A percentile compares a stretch with the other conserved stretches of the same genome.
Evolutionary conservation across 2,113 vertebrate species (phyloP).

Genomic region (Hippopotamus amphibius): DNA sequence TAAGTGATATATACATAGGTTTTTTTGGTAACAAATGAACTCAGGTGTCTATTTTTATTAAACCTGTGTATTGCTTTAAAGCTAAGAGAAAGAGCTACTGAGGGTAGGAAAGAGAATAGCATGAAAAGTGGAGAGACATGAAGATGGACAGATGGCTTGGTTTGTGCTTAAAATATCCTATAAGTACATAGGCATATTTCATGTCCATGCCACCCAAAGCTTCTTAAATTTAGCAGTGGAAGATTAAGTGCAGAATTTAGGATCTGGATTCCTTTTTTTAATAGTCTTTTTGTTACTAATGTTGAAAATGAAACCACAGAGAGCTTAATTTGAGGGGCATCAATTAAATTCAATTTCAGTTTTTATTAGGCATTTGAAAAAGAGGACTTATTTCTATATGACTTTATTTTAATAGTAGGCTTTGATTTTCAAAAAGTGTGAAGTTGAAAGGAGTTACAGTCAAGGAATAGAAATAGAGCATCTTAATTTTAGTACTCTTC

Average conservation of each 20-base stretch:
- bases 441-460: conserved; percentile 52
- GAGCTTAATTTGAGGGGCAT: conserved; percentile 25
- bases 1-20: not conserved
- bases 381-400: conserved; percentile 12
- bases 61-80: conserved; percentile 45
- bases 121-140: not conserved
- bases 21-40: not conserved
- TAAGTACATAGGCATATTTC: conserved; percentile 63
- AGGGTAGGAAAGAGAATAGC: conserved; percentile 38
- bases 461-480: conserved; percentile 42
- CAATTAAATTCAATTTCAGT: not conserved
- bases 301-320: conserved; percentile 48
- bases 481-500: conserved; percentile 54
- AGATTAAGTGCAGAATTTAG: conserved; percentile 61
- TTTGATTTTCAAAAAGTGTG: conserved; percentile 57
- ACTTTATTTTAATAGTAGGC: conserved; percentile 27
- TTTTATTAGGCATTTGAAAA: conserved; percentile 38
- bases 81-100: not conserved
- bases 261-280: conserved; percentile 44
- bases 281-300: conserved; percentile 23
- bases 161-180: conserved; percentile 65
- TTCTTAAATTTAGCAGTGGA: conserved; percentile 74
- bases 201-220: conserved; percentile 51
- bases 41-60: not conserved
- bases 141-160: conserved; percentile 75